These are phyloP conservation scores for Microcebus tavaratra DNA, from an alignment of 2,113 vertebrate species.

Conservation along the genomic window DNA sequence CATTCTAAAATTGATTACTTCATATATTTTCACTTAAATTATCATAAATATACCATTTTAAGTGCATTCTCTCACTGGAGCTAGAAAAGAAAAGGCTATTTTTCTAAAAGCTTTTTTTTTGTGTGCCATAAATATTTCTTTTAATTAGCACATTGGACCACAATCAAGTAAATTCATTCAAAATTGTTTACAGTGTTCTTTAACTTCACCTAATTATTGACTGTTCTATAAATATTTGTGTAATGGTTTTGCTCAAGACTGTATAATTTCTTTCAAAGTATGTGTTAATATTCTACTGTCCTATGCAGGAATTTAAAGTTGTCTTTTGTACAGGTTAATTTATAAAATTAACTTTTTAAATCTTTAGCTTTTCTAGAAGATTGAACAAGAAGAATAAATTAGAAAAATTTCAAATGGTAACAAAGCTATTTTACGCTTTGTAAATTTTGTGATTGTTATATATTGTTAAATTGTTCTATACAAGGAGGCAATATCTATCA, in stretches of 20 bases:
- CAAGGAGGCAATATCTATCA: background rate
- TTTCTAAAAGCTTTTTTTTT: background rate
- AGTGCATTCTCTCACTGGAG: background rate
- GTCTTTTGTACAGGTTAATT: background rate
- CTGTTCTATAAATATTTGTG: background rate
- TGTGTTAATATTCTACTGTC: background rate
- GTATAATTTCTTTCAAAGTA: background rate
- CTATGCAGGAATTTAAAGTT: background rate
- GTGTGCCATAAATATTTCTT: background rate
- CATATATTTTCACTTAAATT: constrained; percentile 33
- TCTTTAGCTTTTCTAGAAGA: constrained; percentile 1
- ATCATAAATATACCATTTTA: background rate
- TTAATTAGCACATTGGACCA: background rate
- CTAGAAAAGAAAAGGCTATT: background rate
- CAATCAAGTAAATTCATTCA: background rate
- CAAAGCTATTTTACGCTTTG: constrained; percentile 8
- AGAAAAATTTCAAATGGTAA: constrained; percentile 15
- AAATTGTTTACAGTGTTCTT: background rate
- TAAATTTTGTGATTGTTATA: background rate
- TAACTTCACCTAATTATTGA: background rate
- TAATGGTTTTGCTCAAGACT: background rate
- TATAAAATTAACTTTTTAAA: background rate
- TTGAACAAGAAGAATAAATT: constrained; percentile 40
- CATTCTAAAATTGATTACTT: background rate
- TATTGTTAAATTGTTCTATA: background rate